Percentiles rank a stretch among this genome's conserved stretches.
Evolutionary conservation across 2,888 invertebrate genomes (phyloP).

Genomic region (Limnephilus lunatus): DNA sequence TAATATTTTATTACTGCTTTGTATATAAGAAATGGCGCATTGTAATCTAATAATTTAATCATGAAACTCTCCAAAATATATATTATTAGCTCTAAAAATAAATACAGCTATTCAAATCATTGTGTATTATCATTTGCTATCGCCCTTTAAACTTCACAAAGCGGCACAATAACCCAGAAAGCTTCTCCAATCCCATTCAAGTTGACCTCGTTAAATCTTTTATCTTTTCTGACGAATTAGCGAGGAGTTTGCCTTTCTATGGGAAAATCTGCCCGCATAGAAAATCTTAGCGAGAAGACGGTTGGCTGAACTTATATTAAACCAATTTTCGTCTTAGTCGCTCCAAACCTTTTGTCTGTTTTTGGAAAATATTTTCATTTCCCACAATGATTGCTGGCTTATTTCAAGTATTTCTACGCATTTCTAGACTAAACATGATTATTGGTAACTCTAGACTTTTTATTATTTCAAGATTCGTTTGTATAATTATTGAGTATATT

Average conservation of each 20-base stretch:
- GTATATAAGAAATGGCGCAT: too few relatives aligned
- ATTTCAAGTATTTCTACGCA: neutral
- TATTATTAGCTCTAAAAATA: neutral
- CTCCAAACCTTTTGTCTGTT: neutral
- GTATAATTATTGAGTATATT: too few relatives aligned
- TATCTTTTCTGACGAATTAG: neutral
- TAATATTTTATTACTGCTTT: too few relatives aligned
- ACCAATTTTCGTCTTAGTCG: neutral
- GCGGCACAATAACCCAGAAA: neutral
- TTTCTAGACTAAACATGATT: neutral
- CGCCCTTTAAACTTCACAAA: neutral
- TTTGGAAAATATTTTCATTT: neutral
- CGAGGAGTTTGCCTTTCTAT: neutral
- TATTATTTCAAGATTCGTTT: neutral
- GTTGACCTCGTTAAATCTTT: slow-evolving; percentile 2
- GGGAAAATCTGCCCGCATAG: neutral
- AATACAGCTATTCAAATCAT: neutral
- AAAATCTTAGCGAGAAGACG: neutral
- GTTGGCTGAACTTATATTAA: neutral
- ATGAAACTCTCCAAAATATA: neutral
- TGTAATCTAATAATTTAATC: neutral
- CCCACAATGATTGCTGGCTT: neutral
- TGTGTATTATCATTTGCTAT: neutral
- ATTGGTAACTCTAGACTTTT: neutral
- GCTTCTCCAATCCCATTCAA: neutral